Evolutionary conservation across 2,888 invertebrate genomes (phyloP).

Genomic region (Ormyrus thymus): DNA sequence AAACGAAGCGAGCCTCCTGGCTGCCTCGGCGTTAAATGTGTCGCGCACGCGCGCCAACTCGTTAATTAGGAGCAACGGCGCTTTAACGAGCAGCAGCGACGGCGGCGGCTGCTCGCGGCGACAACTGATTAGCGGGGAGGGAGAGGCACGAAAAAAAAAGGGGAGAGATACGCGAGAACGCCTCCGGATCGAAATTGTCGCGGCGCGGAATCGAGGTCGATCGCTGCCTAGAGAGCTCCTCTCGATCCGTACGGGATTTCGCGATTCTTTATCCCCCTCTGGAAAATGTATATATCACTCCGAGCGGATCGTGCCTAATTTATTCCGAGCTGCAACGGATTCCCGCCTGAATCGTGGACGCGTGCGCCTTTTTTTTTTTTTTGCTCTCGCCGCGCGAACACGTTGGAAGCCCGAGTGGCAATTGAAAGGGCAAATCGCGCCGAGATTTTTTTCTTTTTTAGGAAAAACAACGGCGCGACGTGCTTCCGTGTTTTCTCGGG

Average conservation of each 20-base stretch:
- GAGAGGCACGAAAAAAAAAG: background rate
- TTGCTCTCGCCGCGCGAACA: background rate
- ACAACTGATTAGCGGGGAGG: conserved; percentile 49
- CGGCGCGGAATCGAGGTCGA: conserved; percentile 48
- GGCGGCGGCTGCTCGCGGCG: conserved; percentile 15
- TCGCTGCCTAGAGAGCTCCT: conserved; percentile 4
- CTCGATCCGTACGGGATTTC: conserved; percentile 16
- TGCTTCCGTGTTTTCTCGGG: too few relatives aligned
- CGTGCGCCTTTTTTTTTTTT: background rate
- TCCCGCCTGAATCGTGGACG: background rate
- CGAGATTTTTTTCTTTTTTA: background rate
- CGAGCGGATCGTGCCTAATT: conserved; percentile 42
- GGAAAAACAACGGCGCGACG: background rate
- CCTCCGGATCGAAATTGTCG: conserved; percentile 42
- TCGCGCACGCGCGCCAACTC: conserved; percentile 7
- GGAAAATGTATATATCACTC: conserved; percentile 6
- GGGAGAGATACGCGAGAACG: background rate
- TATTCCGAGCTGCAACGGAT: conserved; percentile 10
- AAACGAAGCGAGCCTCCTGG: background rate
- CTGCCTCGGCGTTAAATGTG: conserved; percentile 14
- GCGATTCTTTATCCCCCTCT: background rate
- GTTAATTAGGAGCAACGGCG: conserved; percentile 39
- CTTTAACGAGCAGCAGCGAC: conserved; percentile 24
- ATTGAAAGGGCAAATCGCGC: conserved; percentile 4
- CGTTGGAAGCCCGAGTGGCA: conserved; percentile 4